phyloP scores from a whole-genome alignment of 2,797 vertebrate genomes.

The Tapera naevia region DNA sequence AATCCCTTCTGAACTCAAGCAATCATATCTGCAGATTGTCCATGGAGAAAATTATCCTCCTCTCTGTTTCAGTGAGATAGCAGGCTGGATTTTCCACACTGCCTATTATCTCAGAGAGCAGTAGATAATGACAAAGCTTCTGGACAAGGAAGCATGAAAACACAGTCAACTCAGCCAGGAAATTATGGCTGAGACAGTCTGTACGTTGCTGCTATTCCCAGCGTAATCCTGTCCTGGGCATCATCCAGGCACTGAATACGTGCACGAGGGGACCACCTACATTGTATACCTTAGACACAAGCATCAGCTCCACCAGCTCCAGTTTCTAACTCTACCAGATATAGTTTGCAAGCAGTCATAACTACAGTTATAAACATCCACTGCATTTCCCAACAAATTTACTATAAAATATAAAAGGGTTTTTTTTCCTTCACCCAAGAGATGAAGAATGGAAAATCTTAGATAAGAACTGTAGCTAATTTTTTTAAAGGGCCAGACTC shows the following conservation, averaged over 20 bases:
- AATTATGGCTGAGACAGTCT: conserved; percentile 57
- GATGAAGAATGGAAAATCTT: conserved; percentile 58
- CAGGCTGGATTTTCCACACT: conserved; percentile 64
- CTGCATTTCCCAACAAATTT: background rate
- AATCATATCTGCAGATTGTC: conserved; percentile 42
- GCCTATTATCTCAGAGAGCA: conserved; percentile 53
- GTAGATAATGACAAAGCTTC: conserved; percentile 65
- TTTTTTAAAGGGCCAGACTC: conserved; percentile 49
- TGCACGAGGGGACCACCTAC: conserved; percentile 39
- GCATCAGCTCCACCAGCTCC: background rate
- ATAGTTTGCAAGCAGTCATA: background rate
- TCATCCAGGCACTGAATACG: background rate
- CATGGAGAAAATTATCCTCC: conserved; percentile 51
- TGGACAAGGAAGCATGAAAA: conserved; percentile 56
- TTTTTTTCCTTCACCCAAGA: background rate
- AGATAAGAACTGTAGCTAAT: conserved; percentile 12
- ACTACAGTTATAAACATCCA: background rate
- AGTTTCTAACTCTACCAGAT: background rate
- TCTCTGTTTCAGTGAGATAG: conserved; percentile 59
- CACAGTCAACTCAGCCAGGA: conserved; percentile 47
- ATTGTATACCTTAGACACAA: background rate
- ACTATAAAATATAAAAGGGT: background rate
- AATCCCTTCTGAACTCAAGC: conserved; percentile 27
- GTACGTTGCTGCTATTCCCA: conserved; percentile 36
- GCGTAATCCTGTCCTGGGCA: conserved; percentile 40